Percentiles rank a stretch among this genome's conserved stretches.
These are phyloP conservation scores for Callospermophilus lateralis DNA, from an alignment of 2,113 vertebrate species.

Conservation along the genomic window DNA sequence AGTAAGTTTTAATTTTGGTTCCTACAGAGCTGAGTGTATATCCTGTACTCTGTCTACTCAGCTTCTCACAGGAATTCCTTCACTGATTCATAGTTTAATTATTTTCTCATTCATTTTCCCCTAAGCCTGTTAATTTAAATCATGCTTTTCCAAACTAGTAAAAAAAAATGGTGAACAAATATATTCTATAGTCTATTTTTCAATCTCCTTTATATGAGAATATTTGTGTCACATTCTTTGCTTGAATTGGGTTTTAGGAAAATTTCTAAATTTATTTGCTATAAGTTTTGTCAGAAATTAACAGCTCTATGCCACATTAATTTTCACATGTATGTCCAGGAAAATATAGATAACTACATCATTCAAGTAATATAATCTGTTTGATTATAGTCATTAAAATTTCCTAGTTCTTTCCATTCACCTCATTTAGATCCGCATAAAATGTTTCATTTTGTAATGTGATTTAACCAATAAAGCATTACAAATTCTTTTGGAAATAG, in stretches of 20 bases:
- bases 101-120: neutral
- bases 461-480: neutral
- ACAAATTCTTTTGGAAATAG: neutral
- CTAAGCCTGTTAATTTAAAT: neutral
- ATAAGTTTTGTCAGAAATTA: neutral
- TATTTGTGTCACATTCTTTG: neutral
- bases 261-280: conserved; percentile 7
- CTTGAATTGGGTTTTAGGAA: conserved; percentile 11
- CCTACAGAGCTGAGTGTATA: neutral
- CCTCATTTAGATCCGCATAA: neutral
- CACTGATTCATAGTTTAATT: neutral
- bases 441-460: neutral
- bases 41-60: neutral
- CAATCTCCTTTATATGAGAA: neutral
- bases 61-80: neutral
- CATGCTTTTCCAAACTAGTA: neutral
- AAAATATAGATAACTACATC: neutral
- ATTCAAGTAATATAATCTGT: neutral
- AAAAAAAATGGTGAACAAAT: neutral
- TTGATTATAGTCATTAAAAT: conserved; percentile 17
- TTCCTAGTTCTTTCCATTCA: neutral
- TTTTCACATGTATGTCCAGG: neutral
- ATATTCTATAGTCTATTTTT: neutral
- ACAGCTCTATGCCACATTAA: neutral
- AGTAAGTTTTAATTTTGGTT: neutral